Conservation (phyloP, 2,113 vertebrate genomes). For the Sphaerodactylus townsendi region DNA sequence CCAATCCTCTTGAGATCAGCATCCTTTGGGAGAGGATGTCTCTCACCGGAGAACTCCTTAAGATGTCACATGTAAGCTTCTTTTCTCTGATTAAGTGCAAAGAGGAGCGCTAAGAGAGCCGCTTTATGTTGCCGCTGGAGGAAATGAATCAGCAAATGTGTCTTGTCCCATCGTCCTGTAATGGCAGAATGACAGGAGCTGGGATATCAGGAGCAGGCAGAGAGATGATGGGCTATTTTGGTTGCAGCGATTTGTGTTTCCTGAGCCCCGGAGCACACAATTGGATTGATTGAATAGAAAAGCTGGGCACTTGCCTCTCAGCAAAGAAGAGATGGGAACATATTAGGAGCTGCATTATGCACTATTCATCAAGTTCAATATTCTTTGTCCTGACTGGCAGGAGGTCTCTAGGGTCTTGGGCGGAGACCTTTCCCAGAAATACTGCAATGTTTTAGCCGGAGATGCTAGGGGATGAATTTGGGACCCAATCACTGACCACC, state of each 20-base stretch:
- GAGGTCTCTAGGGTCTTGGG: background rate
- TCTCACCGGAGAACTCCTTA: conserved; percentile 56
- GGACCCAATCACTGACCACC: background rate
- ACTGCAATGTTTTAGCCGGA: background rate
- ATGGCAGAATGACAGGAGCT: fast-evolving
- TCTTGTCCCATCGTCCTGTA: fast-evolving
- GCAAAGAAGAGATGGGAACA: background rate
- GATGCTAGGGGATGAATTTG: no score
- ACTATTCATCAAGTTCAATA: background rate
- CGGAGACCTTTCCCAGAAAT: background rate
- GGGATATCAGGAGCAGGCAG: background rate
- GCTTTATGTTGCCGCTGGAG: background rate
- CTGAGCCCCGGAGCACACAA: background rate
- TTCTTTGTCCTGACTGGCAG: no score
- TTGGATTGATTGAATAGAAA: background rate
- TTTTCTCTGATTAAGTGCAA: conserved; percentile 52
- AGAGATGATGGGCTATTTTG: background rate
- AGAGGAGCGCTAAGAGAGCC: conserved; percentile 34
- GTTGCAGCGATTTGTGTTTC: background rate
- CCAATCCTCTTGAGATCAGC: background rate
- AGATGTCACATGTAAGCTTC: conserved; percentile 40
- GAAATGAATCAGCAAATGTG: conserved; percentile 20
- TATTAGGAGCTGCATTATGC: background rate
- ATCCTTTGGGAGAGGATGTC: background rate
- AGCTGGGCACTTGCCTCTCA: background rate